phyloP scores from a whole-genome alignment of 30 jellyfish, hydroid and myxozoan species.

The Chironex yamaguchii region DNA sequence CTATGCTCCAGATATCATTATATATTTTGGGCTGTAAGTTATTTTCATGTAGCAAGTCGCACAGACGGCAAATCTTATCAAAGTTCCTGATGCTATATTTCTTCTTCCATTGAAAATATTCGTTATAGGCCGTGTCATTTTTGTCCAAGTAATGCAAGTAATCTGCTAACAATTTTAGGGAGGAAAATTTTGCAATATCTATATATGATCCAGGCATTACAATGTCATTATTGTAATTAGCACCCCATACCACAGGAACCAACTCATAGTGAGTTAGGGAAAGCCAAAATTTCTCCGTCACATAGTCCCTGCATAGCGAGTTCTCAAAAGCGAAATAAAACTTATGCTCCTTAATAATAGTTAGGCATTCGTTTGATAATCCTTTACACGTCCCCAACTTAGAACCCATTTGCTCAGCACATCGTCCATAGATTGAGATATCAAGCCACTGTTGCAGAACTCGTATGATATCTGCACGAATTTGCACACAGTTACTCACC shows the following conservation, averaged over 20 bases:
- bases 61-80: slow-evolving; percentile 79
- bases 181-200: slow-evolving; percentile 70
- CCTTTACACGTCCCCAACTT: slow-evolving; percentile 70
- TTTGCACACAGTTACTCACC: slow-evolving; percentile 73
- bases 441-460: slow-evolving; percentile 76
- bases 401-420: slow-evolving; percentile 67
- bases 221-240: slow-evolving; percentile 44
- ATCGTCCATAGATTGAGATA: slow-evolving; percentile 84
- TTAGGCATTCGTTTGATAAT: slow-evolving; percentile 39
- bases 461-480: slow-evolving; percentile 61
- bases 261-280: slow-evolving; percentile 63
- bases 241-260: slow-evolving; percentile 86
- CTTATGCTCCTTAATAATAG: slow-evolving; percentile 51
- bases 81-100: slow-evolving; percentile 51
- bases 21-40: slow-evolving; percentile 16
- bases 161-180: slow-evolving; percentile 76
- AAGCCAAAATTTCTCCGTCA: slow-evolving; percentile 82
- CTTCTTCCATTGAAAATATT: slow-evolving; percentile 75
- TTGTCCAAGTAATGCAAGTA: slow-evolving; percentile 53
- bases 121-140: slow-evolving; percentile 71
- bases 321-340: slow-evolving; percentile 83
- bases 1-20: slow-evolving; percentile 78
- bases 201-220: slow-evolving; percentile 87
- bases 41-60: slow-evolving; percentile 72
- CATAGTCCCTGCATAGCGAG: slow-evolving; percentile 82